phyloP scores from a whole-genome alignment of 2,888 invertebrate species.

The Lycaena phlaeas region DNA sequence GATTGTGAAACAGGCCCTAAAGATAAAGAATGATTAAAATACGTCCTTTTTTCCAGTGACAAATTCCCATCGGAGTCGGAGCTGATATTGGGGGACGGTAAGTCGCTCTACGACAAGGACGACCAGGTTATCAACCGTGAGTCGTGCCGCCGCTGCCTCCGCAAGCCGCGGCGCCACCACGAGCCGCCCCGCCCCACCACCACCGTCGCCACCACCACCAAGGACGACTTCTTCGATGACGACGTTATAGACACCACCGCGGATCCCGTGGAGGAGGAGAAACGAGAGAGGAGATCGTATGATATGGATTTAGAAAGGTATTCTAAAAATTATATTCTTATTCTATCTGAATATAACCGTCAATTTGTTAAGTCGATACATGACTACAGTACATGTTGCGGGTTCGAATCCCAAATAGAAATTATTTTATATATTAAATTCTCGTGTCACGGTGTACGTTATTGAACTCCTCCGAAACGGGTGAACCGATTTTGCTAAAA shows the following conservation, averaged over 20 bases:
- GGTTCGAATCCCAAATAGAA: too few relatives aligned
- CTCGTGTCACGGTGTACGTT: too few relatives aligned
- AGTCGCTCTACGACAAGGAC: slow-evolving; percentile 29
- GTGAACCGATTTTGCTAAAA: too few relatives aligned
- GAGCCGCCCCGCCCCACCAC: slow-evolving; percentile 14
- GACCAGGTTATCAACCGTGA: slow-evolving; percentile 26
- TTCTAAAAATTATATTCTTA: slow-evolving; percentile 6
- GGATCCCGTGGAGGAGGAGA: slow-evolving; percentile 21
- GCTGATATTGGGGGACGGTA: slow-evolving; percentile 82
- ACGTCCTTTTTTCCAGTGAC: slow-evolving; percentile 46
- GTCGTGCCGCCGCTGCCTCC: slow-evolving; percentile 33
- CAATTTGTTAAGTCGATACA: too few relatives aligned
- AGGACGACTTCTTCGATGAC: slow-evolving; percentile 22
- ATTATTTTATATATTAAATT: too few relatives aligned
- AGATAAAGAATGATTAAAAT: too few relatives aligned
- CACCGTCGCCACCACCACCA: slow-evolving; percentile 16
- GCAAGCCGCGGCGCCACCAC: slow-evolving; percentile 23
- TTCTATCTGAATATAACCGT: not conserved
- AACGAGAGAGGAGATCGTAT: slow-evolving; percentile 24
- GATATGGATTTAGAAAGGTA: slow-evolving; percentile 23
- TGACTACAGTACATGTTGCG: too few relatives aligned
- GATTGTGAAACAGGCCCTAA: too few relatives aligned
- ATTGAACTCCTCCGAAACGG: too few relatives aligned
- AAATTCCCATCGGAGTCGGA: slow-evolving; percentile 73
- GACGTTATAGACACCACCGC: slow-evolving; percentile 22